Base-by-base conservation (phyloP, 2,888 invertebrate genomes). In the Mystacides longicornis region DNA sequence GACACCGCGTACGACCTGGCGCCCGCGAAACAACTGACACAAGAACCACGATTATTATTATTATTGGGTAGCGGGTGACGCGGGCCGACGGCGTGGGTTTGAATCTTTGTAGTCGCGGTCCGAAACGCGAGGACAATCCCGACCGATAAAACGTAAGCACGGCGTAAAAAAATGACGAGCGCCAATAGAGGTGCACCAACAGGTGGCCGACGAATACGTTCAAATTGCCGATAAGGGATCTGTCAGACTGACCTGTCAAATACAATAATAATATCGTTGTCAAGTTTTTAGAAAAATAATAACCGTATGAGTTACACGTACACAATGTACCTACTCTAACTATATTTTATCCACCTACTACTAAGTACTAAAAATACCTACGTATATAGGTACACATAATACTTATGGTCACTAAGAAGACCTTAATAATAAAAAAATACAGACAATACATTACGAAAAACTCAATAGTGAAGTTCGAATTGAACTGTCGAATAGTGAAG, bases 81-180 rank as follows among this genome's bases (percentile, higher is more conserved):
- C 37, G 14, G 37, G 37, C 37, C 37, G 37, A 37, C 37, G 16
- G 37, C 37, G 37, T 37, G 37, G 37, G 37, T 37, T 37, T 37
- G 16, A 37, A 11, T 11, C 27, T 5, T 11, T 11, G 27, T 11
- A 5, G 27, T 11, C 37, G 37, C 37, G 37, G 16, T 37, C 37
- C 37, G 37, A 37, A 16, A 37, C 37, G 16, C 37, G 14, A 14
- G 37, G 37, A 37, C 16, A 37, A 37, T 37, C 14, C 4, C 4
- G 37, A 14, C 37, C 14, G 16, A 37, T 14, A 37, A 37, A 37
- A 37, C 14, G n/a, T 14, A 37, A n/a, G n/a, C 37, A 37, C 37
- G 37, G 37, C 16, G 37, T 37, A 37, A 14, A 37, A 37, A 37
- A 37, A 37, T 37, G 4, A 37, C 16, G 16, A 37, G 37, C 14